These are phyloP conservation scores for Falco peregrinus DNA, from an alignment of 2,797 vertebrate species.

Conservation along the genomic window DNA sequence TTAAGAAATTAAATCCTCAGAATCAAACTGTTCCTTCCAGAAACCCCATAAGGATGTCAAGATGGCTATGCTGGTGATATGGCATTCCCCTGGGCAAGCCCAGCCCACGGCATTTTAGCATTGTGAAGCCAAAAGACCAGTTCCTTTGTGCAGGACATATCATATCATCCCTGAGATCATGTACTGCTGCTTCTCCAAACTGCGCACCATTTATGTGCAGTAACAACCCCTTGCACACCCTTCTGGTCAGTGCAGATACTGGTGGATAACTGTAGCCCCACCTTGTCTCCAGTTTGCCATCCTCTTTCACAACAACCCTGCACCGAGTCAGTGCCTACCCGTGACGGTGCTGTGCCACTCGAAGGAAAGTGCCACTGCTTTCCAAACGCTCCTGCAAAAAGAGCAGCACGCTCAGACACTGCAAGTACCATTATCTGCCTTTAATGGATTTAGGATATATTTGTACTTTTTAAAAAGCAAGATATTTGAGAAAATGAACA, in stretches of 20 bases:
- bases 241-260: not conserved
- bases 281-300: not conserved
- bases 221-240: not conserved
- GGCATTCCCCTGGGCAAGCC: not conserved
- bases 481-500: not conserved
- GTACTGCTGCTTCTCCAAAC: not conserved
- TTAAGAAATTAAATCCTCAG: not conserved
- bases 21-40: not conserved
- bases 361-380: not conserved
- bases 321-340: rapidly evolving
- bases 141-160: not conserved
- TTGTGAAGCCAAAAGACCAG: not conserved
- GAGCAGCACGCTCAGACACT: not conserved
- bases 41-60: not conserved
- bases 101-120: not conserved
- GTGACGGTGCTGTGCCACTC: not conserved
- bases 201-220: not conserved
- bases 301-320: not conserved
- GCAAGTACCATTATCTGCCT: not conserved
- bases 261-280: not conserved
- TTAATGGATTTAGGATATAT: not conserved
- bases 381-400: not conserved
- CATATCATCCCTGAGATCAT: not conserved
- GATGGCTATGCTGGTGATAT: not conserved
- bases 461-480: not conserved